These are phyloP conservation scores for Macrochelys suwanniensis DNA, from an alignment of 2,797 vertebrate genomes.

Conservation along the genomic window DNA sequence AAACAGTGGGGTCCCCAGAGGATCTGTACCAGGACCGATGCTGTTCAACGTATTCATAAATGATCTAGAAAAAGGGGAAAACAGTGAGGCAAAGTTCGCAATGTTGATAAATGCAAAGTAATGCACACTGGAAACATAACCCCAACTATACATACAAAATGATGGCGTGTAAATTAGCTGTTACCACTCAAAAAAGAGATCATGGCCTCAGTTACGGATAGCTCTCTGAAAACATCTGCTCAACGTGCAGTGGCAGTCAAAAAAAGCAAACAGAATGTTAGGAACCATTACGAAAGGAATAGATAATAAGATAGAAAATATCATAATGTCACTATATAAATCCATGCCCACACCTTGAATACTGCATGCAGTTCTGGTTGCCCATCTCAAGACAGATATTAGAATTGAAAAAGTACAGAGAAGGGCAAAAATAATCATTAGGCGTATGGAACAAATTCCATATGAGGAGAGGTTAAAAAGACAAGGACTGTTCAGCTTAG, in stretches of 20 bases:
- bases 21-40: not conserved
- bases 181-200: not conserved
- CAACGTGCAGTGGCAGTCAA: not conserved
- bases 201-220: not conserved
- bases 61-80: not conserved
- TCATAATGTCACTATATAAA: not conserved
- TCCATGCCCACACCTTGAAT: not conserved
- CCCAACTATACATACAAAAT: not conserved
- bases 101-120: too few relatives aligned
- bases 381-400: not conserved
- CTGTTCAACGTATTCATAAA: not conserved
- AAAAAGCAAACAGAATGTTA: not conserved
- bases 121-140: not conserved
- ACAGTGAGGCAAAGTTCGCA: not conserved
- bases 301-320: not conserved
- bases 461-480: not conserved
- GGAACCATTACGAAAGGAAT: not conserved
- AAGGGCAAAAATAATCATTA: not conserved
- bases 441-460: not conserved
- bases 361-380: not conserved
- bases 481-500: not conserved
- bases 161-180: not conserved
- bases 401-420: not conserved
- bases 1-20: not conserved
- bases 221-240: not conserved